A percentile compares a stretch with the other conserved stretches of the same genome.
Evolutionary conservation across 2,888 invertebrate species (phyloP).

Genomic region (Zootermopsis nevadensis): DNA sequence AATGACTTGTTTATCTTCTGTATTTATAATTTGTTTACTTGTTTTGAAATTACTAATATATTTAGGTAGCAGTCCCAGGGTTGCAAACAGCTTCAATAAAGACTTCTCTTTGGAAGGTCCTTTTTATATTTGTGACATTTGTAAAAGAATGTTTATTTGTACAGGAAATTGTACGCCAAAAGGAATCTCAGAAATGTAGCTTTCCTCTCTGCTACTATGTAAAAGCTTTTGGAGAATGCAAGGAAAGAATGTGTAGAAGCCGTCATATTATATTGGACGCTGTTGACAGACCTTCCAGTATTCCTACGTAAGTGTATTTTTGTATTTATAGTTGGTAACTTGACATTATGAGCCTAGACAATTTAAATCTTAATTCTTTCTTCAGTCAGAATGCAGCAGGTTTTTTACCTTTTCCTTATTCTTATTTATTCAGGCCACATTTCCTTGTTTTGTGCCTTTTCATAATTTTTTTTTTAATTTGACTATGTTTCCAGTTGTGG

Average conservation of each 20-base stretch:
- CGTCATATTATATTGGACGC: constrained; percentile 72
- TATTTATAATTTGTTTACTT: too few species aligned
- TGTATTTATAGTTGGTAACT: not conserved
- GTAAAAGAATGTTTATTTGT: not conserved
- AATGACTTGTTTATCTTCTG: too few species aligned
- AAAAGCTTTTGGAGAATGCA: constrained; percentile 75
- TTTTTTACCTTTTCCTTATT: too few species aligned
- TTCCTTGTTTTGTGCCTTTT: constrained; percentile 33
- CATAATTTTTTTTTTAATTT: constrained; percentile 34
- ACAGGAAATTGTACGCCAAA: constrained; percentile 55
- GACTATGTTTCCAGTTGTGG: constrained; percentile 62
- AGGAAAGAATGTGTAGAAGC: constrained; percentile 67
- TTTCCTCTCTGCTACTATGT: constrained; percentile 58
- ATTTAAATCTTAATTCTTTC: too few species aligned
- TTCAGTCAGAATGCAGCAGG: too few species aligned
- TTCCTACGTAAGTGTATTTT: constrained; percentile 58
- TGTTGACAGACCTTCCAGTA: constrained; percentile 66
- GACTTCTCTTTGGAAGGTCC: too few species aligned
- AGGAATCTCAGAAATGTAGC: constrained; percentile 61
- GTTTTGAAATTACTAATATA: too few species aligned
- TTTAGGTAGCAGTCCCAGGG: too few species aligned
- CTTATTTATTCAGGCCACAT: not conserved
- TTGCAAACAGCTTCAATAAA: too few species aligned
- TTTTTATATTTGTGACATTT: too few species aligned
- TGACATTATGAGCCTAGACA: not conserved